phyloP scores from a whole-genome alignment of 2,797 vertebrate genomes.

The Pristis pectinata region DNA sequence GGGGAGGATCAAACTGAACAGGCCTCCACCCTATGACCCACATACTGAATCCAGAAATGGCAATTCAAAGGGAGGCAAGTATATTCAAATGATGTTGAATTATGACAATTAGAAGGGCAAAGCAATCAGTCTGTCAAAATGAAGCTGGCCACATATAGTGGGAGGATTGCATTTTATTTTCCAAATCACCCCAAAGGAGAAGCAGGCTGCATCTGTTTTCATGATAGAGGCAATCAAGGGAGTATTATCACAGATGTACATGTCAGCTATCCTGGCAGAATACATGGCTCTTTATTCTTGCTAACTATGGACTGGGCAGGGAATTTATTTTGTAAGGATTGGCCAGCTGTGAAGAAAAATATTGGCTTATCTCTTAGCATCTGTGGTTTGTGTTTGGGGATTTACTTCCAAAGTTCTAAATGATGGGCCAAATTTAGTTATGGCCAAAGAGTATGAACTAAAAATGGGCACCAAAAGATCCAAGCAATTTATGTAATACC shows the following conservation, averaged over 20 bases:
- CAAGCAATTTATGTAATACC: not conserved
- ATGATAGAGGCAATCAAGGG: not conserved
- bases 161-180: not conserved
- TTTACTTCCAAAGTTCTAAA: not conserved
- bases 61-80: not conserved
- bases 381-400: not conserved
- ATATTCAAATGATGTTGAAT: not conserved
- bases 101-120: not conserved
- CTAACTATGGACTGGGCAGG: slow-evolving; percentile 5
- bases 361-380: not conserved
- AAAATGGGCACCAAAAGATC: not conserved
- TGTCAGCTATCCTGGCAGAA: slow-evolving; percentile 16
- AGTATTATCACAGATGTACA: not conserved
- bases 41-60: not conserved
- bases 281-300: not conserved
- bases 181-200: not conserved
- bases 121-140: not conserved
- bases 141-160: not conserved
- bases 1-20: not conserved
- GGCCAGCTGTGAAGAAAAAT: not conserved
- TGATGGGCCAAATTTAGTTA: not conserved
- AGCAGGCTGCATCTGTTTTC: not conserved
- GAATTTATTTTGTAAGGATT: slow-evolving; percentile 1
- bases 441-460: not conserved
- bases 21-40: not conserved